Evolutionary conservation across 2,113 vertebrate species (phyloP).

Genomic region (Myotis brandtii): DNA sequence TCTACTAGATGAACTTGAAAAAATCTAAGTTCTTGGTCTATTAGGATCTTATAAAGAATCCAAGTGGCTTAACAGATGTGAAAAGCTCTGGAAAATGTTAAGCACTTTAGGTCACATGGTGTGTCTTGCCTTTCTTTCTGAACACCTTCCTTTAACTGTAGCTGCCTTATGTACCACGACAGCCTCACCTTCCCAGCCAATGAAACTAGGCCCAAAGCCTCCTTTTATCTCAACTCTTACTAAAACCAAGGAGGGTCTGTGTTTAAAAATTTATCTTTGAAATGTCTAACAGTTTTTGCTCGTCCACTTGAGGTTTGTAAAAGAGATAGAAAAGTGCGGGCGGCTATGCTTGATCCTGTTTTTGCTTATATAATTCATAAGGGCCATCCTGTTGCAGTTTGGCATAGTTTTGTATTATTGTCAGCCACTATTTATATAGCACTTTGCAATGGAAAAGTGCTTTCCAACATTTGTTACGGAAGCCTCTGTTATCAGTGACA

Average conservation of each 20-base stretch:
- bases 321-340: neutral
- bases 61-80: conserved; percentile 48
- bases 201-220: neutral
- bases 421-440: conserved; percentile 12
- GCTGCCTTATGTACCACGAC: neutral
- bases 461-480: conserved; percentile 27
- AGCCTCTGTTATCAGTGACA: conserved; percentile 54
- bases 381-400: neutral
- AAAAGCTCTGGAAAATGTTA: conserved; percentile 10
- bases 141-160: neutral
- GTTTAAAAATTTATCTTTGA: conserved; percentile 17
- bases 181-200: neutral
- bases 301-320: neutral
- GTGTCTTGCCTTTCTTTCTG: neutral
- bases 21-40: conserved; percentile 57
- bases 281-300: neutral
- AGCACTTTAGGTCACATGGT: neutral
- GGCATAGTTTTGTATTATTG: conserved; percentile 17
- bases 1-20: conserved; percentile 56
- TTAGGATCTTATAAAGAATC: conserved; percentile 49
- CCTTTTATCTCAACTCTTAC: neutral
- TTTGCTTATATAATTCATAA: conserved; percentile 60
- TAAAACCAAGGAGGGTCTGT: neutral
- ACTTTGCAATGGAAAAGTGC: conserved; percentile 39
- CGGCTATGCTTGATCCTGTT: neutral